These are phyloP conservation scores for Polylopha cassiicola DNA, from an alignment of 2,888 invertebrate genomes.

Conservation along the genomic window DNA sequence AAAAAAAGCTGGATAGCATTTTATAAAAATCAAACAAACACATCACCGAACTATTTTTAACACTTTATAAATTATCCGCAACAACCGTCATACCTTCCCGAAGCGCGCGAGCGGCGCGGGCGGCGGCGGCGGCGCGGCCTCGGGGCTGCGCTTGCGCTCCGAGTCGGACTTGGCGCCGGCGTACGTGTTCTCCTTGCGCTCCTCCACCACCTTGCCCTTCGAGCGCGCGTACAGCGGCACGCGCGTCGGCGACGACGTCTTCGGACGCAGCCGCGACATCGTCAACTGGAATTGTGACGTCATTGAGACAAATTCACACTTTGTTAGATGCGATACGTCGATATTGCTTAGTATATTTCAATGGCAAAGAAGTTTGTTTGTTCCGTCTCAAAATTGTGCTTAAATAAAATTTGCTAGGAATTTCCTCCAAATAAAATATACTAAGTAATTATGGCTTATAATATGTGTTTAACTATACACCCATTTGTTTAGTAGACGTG, in stretches of 20 bases:
- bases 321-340: neutral
- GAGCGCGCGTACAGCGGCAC: slow-evolving; percentile 58
- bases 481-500: slow-evolving; percentile 15
- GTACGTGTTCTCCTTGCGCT: slow-evolving; percentile 70
- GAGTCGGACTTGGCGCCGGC: slow-evolving; percentile 53
- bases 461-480: neutral
- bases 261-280: slow-evolving; percentile 62
- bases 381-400: neutral
- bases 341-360: no score
- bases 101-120: neutral
- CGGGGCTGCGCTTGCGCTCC: slow-evolving; percentile 42
- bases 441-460: slow-evolving; percentile 2
- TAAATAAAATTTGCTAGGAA: neutral
- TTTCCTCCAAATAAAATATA: slow-evolving; percentile 22
- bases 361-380: no score
- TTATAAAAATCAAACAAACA: no score
- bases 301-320: neutral
- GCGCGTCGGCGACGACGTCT: slow-evolving; percentile 54
- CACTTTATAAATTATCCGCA: no score
- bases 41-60: no score
- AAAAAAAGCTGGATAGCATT: no score
- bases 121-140: slow-evolving; percentile 24
- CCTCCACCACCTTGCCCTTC: slow-evolving; percentile 61
- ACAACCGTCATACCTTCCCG: neutral
- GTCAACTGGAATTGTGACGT: slow-evolving; percentile 51